phyloP scores from a whole-genome alignment of 2,113 vertebrate species.

The Phyllostomus hastatus region DNA sequence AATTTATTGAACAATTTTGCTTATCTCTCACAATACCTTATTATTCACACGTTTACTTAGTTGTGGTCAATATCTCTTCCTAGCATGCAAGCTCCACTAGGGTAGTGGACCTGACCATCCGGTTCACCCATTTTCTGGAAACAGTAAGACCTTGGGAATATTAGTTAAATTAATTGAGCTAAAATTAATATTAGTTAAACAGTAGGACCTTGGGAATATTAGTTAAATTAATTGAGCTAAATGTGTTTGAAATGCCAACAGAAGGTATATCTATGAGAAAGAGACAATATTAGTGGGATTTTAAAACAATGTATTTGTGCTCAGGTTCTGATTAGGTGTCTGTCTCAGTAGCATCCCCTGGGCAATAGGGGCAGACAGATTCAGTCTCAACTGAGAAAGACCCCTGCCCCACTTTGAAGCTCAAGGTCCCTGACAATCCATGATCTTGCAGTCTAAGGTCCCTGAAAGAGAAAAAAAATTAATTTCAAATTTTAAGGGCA shows the following conservation, averaged over 20 bases:
- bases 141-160: neutral
- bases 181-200: too few relatives aligned
- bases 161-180: neutral
- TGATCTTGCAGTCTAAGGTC: neutral
- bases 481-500: neutral
- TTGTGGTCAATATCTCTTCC: neutral
- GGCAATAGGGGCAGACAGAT: neutral
- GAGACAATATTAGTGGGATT: neutral
- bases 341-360: neutral
- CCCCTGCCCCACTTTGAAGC: neutral
- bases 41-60: neutral
- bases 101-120: neutral
- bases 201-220: neutral
- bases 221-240: neutral
- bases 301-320: neutral
- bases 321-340: neutral
- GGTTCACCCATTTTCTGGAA: neutral
- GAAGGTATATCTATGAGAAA: neutral
- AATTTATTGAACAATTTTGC: neutral
- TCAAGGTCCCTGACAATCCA: neutral
- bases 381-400: neutral
- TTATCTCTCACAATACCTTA: neutral
- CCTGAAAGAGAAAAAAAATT: neutral
- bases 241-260: neutral
- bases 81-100: neutral